Evolutionary conservation across 2,113 vertebrate genomes (phyloP).

Genomic region (Halcyon malimbica): DNA sequence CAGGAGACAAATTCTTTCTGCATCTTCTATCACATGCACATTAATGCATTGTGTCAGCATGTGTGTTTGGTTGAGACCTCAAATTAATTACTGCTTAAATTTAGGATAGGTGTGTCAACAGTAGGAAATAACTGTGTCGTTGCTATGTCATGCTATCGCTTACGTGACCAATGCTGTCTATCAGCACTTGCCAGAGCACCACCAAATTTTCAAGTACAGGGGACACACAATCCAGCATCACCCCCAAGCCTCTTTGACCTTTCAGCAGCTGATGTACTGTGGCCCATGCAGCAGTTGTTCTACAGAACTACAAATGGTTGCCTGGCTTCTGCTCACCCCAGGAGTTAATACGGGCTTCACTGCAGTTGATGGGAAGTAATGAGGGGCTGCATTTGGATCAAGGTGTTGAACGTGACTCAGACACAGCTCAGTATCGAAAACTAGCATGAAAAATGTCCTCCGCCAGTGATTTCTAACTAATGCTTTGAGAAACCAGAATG

Average conservation of each 20-base stretch:
- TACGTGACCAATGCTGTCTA: background rate
- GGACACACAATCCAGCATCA: background rate
- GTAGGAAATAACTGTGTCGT: background rate
- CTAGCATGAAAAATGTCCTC: fast-evolving
- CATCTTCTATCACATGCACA: background rate
- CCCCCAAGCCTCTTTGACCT: background rate
- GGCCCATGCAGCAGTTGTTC: fast-evolving
- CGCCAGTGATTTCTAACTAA: background rate
- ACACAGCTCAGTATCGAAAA: background rate
- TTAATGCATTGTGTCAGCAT: background rate
- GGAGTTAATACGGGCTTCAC: background rate
- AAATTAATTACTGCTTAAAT: background rate
- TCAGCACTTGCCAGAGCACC: background rate
- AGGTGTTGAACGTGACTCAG: background rate
- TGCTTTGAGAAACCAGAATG: background rate
- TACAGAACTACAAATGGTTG: background rate
- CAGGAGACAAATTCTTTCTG: background rate
- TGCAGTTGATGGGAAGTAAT: background rate
- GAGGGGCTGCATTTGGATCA: background rate
- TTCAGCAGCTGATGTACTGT: background rate
- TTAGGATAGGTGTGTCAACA: background rate
- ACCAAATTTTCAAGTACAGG: background rate
- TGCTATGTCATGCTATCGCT: background rate
- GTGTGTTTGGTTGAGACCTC: background rate
- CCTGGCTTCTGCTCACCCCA: background rate